Base-by-base conservation (phyloP, 2,888 invertebrate species). In the Dione juno region DNA sequence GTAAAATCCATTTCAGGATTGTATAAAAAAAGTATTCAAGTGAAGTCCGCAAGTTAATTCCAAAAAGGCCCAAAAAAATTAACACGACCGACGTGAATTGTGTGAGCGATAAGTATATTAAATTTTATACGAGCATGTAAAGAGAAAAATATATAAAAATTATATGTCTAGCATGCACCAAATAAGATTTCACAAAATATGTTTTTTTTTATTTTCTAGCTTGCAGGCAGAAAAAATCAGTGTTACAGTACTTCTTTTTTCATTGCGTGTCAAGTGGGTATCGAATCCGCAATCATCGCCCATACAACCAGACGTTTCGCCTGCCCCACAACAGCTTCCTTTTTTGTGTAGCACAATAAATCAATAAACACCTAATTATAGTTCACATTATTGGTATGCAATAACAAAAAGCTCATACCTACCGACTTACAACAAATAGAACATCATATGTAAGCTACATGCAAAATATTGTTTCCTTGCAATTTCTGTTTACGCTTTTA, bases 121-220 rank as follows among this genome's bases (percentile, higher is more conserved):
- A 28, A 3, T 28, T 2, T 28, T 3, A 28, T 28, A 28, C 28
- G 5, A 77, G 16, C 16, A 40, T 54, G 81, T 81, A 80, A 82
- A 50, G 3, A 11, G 87, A 82, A 87, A n/a, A 88, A 88, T 88
- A 87, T 89, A 89, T 89, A 88, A 86, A 89, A 90, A 92, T 89
- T 90, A 89, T 82, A 81, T 79, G 76, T 76, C 74, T 72, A 82
- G 84, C 87, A 16, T 88, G 85, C 86, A 86, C 77, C 74, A 78
- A 67, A 48, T 37, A 58, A 70, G 63, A 71, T 75, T 74, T 37
- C 28, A 3, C 5, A 28, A 28, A 28, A 28, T 28, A 28, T 28
- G 5, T 28, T 3, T 28, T 28, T 28, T 28, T 3, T 28, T 28
- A 28, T 5, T 28, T 28, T 28, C 5, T 28, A 28, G 5, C n/a